phyloP scores from a whole-genome alignment of 2,797 vertebrate genomes.

The Gobio occitaniae region DNA sequence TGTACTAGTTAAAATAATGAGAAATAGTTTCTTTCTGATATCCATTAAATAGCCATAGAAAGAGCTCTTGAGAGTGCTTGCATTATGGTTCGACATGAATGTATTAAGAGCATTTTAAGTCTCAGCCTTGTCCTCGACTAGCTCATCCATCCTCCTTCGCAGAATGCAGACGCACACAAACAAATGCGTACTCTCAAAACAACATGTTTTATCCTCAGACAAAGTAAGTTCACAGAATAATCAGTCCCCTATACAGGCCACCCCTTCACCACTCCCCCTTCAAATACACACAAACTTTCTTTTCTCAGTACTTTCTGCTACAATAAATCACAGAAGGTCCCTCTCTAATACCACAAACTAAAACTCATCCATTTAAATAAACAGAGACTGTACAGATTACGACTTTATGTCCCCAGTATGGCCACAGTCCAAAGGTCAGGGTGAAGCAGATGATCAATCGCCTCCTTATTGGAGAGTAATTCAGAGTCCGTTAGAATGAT shows the following conservation, averaged over 20 bases:
- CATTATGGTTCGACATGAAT: constrained; percentile 16
- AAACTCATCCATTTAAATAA: constrained; percentile 47
- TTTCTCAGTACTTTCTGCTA: background rate
- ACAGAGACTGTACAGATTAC: constrained; percentile 40
- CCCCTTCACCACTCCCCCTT: background rate
- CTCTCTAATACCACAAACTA: constrained; percentile 9
- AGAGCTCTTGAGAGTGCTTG: constrained; percentile 14
- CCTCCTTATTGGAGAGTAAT: constrained; percentile 78
- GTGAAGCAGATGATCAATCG: constrained; percentile 78
- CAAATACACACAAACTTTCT: constrained; percentile 29
- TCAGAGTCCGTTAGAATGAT: constrained; percentile 79
- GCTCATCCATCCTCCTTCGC: constrained; percentile 24
- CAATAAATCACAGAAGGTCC: constrained; percentile 20
- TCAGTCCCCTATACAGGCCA: background rate
- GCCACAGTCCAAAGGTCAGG: constrained; percentile 70
- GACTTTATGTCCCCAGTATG: constrained; percentile 37
- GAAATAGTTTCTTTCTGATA: constrained; percentile 14
- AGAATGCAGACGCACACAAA: constrained; percentile 2
- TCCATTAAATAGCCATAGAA: constrained; percentile 31
- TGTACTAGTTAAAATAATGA: constrained; percentile 32
- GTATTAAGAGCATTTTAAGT: constrained; percentile 28
- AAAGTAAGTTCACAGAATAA: constrained; percentile 21
- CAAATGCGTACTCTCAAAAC: constrained; percentile 22
- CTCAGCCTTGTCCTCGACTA: constrained; percentile 17
- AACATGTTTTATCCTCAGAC: constrained; percentile 20